Percentiles rank a stretch among this genome's conserved stretches.
Conservation (phyloP, 2,888 invertebrate genomes). For the Caenorhabditis parvicauda region DNA sequence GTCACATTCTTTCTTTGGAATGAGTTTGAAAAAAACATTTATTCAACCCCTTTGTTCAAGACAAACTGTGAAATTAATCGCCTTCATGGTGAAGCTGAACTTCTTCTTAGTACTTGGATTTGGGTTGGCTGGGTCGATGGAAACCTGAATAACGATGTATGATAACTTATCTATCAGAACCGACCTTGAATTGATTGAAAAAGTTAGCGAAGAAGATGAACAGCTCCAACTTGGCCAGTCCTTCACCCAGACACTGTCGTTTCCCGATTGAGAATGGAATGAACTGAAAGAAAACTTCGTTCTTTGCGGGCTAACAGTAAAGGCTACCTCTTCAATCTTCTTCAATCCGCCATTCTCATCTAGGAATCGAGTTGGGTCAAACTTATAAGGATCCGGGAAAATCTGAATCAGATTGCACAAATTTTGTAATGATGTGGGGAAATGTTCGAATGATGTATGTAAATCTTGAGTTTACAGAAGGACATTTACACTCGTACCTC, state of each 20-base stretch:
- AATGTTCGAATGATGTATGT: too few relatives aligned
- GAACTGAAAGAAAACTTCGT: constrained; percentile 6
- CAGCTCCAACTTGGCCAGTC: constrained; percentile 31
- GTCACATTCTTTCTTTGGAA: too few relatives aligned
- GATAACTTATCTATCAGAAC: background rate
- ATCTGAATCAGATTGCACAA: constrained; percentile 8
- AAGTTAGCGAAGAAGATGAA: constrained; percentile 35
- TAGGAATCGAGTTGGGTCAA: constrained; percentile 22
- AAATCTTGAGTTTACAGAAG: too few relatives aligned
- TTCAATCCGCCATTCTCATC: constrained; percentile 13
- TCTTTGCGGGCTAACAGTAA: background rate
- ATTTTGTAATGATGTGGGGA: too few relatives aligned
- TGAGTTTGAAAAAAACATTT: too few relatives aligned
- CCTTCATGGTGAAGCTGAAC: constrained; percentile 21
- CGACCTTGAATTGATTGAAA: constrained; percentile 27
- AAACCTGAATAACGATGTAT: background rate
- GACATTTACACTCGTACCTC: constrained; percentile 8
- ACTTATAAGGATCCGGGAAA: constrained; percentile 28
- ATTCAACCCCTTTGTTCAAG: constrained; percentile 11
- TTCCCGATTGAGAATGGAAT: constrained; percentile 40
- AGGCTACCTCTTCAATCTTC: constrained; percentile 17
- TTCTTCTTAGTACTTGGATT: constrained; percentile 14
- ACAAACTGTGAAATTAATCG: constrained; percentile 11
- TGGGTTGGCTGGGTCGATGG: constrained; percentile 8
- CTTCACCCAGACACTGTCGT: constrained; percentile 38